phyloP scores from a whole-genome alignment of 2,888 invertebrate genomes.

The Thysanoteuthis rhombus region DNA sequence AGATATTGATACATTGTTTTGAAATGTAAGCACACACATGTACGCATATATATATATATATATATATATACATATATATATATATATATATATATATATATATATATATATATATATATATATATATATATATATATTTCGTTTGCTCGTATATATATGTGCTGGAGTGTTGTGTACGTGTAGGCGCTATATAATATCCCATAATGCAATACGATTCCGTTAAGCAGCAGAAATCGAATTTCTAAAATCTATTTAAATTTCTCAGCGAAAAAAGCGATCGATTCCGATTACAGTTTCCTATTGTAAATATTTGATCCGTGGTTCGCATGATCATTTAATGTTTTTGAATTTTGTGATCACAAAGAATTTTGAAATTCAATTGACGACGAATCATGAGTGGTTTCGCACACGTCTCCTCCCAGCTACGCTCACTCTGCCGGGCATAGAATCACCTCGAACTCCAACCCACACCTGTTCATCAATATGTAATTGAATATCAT shows the following conservation, averaged over 20 bases:
- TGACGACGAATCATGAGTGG: background rate
- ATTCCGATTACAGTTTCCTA: background rate
- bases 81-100: background rate
- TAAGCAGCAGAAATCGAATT: background rate
- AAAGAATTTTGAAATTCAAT: background rate
- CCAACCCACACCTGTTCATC: background rate
- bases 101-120: background rate
- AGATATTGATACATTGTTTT: too few species aligned
- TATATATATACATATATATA: background rate
- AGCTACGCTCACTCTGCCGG: background rate
- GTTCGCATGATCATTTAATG: background rate
- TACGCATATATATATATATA: background rate
- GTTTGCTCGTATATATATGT: background rate
- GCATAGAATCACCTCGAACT: background rate
- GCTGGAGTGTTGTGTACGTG: background rate
- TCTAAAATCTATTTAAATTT: background rate
- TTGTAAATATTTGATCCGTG: conserved; percentile 12
- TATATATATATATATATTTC: too few species aligned
- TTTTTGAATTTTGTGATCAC: background rate
- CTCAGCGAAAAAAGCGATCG: background rate
- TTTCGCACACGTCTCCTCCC: background rate
- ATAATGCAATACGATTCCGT: background rate
- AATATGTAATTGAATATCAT: background rate
- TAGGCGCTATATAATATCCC: background rate
- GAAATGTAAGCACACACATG: too few species aligned